These are phyloP conservation scores for Cynopterus sphinx DNA, from an alignment of 2,797 vertebrate genomes.

Conservation along the genomic window DNA sequence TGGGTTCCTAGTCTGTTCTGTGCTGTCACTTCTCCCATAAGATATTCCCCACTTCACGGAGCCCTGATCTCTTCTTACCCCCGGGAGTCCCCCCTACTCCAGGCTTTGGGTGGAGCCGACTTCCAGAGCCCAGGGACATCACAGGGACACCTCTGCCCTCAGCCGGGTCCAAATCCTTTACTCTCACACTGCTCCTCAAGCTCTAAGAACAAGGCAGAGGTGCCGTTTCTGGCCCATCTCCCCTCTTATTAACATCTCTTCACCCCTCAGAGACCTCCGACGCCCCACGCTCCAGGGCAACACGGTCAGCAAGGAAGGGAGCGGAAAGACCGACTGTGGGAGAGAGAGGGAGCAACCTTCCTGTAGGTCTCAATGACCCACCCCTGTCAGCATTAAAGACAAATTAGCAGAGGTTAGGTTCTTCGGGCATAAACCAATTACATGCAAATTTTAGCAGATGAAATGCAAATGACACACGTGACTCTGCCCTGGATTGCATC, in stretches of 20 bases:
- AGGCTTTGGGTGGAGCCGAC: background rate
- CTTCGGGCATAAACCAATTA: constrained; percentile 2
- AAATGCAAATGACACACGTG: background rate
- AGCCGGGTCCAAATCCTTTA: background rate
- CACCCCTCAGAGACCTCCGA: background rate
- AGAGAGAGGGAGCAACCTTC: background rate
- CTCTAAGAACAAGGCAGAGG: background rate
- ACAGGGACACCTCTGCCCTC: background rate
- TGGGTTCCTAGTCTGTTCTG: background rate
- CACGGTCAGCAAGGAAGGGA: background rate
- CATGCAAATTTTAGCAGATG: constrained; percentile 46
- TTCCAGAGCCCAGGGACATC: background rate
- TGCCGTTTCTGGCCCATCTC: background rate
- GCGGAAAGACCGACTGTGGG: background rate
- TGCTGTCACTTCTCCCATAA: background rate
- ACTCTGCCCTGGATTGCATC: background rate
- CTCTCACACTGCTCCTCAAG: accelerated
- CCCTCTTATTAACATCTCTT: background rate
- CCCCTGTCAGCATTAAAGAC: background rate
- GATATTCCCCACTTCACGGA: background rate
- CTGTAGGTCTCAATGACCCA: background rate
- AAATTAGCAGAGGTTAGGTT: constrained; percentile 45
- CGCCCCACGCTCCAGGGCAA: background rate
- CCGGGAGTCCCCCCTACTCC: background rate
- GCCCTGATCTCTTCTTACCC: background rate